A percentile compares a stretch with the other conserved stretches of the same genome.
Evolutionary conservation across 2,888 invertebrate genomes (phyloP).

Genomic region (Patella depressa): DNA sequence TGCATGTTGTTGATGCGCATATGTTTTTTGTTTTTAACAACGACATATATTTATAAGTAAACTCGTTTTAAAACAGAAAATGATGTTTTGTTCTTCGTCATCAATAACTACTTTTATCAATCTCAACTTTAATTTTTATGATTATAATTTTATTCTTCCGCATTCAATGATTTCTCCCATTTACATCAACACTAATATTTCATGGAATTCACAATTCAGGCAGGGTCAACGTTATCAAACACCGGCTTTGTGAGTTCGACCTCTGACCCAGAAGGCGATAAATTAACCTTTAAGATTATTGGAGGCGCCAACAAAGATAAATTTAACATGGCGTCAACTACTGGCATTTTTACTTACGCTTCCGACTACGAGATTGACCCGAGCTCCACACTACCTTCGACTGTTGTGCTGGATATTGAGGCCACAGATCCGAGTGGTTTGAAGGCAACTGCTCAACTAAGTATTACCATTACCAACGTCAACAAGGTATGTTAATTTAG

Average conservation of each 20-base stretch:
- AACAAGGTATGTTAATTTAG: background rate
- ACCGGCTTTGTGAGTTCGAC: background rate
- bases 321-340: background rate
- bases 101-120: too few species aligned
- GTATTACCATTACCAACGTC: background rate
- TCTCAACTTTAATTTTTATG: too few species aligned
- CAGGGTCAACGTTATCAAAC: background rate
- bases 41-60: too few species aligned
- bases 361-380: background rate
- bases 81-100: too few species aligned
- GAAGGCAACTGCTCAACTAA: background rate
- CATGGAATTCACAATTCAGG: background rate
- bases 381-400: background rate
- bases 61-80: too few species aligned
- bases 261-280: background rate
- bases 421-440: background rate
- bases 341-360: background rate
- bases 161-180: too few species aligned
- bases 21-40: too few species aligned
- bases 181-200: too few species aligned
- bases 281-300: background rate
- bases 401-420: background rate
- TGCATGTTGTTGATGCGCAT: too few species aligned
- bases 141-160: too few species aligned
- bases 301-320: background rate